Conservation (phyloP, 2,113 vertebrate genomes). For the Mus pahari region DNA sequence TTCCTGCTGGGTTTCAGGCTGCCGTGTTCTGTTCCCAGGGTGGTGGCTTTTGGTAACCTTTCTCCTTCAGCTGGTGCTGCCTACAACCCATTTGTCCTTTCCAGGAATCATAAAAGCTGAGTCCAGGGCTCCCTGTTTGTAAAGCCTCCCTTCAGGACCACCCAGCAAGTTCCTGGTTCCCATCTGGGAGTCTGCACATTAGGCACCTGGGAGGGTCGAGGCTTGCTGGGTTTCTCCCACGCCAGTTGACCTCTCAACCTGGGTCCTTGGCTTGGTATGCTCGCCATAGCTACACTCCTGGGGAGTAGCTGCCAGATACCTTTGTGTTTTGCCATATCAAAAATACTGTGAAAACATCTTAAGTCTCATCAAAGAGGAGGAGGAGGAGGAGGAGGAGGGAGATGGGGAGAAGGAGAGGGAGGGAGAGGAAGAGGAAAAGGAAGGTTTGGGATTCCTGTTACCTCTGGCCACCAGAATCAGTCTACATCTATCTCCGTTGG, state of each 20-base stretch:
- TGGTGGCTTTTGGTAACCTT: not conserved
- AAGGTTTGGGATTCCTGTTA: not conserved
- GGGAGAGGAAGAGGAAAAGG: not conserved
- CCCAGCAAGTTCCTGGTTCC: slow-evolving; percentile 52
- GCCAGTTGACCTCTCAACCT: not conserved
- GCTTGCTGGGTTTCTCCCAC: not conserved
- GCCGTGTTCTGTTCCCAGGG: not conserved
- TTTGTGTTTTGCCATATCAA: not conserved
- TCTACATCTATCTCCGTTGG: not conserved
- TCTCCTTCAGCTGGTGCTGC: not conserved
- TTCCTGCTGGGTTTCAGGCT: not conserved
- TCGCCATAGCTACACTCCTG: not conserved
- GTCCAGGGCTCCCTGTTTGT: slow-evolving; percentile 43
- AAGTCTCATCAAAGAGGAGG: slow-evolving; percentile 1
- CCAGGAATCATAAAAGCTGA: slow-evolving; percentile 41
- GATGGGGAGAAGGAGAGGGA: not conserved
- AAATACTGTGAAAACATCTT: not conserved
- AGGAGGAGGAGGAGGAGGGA: not conserved
- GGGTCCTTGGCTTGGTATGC: not conserved
- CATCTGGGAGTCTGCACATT: not conserved
- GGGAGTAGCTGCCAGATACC: not conserved
- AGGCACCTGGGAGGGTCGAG: not conserved
- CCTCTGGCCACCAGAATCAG: not conserved
- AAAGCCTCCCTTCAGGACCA: slow-evolving; percentile 24
- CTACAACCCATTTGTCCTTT: not conserved